Conservation (phyloP, 2,797 vertebrate species). For the Rhinoraja longicauda region DNA sequence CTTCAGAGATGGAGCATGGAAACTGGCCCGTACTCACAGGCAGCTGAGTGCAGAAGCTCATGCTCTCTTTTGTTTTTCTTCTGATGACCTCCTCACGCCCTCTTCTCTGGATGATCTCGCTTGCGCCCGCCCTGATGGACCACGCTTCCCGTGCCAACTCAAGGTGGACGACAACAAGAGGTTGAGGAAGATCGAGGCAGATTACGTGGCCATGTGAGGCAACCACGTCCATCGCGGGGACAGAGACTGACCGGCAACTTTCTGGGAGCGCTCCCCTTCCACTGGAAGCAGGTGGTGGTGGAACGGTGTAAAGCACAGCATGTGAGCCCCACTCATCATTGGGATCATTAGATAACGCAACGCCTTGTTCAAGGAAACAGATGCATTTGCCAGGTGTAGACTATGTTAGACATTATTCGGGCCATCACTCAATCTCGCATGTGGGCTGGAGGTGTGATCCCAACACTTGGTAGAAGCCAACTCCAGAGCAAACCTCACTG, state of each 20-base stretch:
- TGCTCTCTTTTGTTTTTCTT: neutral
- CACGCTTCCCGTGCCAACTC: neutral
- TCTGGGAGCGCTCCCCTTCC: neutral
- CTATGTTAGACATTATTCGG: too few relatives aligned
- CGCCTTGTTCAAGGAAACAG: too few relatives aligned
- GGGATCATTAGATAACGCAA: neutral
- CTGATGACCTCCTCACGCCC: neutral
- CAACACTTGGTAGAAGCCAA: too few relatives aligned
- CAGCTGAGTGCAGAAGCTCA: neutral
- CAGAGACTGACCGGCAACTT: neutral
- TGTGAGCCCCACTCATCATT: neutral
- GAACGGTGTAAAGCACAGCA: neutral
- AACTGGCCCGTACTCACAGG: too few relatives aligned
- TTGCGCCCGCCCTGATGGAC: neutral
- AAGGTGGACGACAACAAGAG: conserved; percentile 36
- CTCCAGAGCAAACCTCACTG: too few relatives aligned
- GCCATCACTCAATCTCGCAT: neutral
- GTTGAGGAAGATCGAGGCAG: conserved; percentile 20
- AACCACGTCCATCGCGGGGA: neutral
- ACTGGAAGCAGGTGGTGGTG: neutral
- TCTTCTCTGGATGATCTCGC: neutral
- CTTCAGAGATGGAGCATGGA: too few relatives aligned
- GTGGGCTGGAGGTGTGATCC: too few relatives aligned
- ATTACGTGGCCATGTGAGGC: conserved; percentile 28
- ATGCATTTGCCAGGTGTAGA: neutral